Evolutionary conservation across 2,797 vertebrate species (phyloP).

Genomic region (Sciurus carolinensis): DNA sequence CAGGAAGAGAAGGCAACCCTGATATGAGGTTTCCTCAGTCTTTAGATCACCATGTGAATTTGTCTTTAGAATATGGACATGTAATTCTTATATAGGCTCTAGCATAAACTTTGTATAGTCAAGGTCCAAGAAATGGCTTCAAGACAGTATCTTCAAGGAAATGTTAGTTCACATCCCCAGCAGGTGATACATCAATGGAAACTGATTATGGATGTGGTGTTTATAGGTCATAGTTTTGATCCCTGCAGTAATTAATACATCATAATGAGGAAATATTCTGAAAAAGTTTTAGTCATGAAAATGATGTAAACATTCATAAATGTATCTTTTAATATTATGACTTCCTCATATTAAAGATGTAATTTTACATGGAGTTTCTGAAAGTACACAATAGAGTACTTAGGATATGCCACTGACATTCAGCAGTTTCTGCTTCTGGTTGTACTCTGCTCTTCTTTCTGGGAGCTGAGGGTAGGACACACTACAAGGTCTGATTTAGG

Average conservation of each 20-base stretch:
- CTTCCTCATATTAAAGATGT: slow-evolving; percentile 13
- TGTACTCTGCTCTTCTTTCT: background rate
- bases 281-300: slow-evolving; percentile 41
- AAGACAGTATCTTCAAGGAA: background rate
- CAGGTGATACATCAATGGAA: background rate
- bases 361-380: slow-evolving; percentile 38
- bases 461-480: background rate
- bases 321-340: slow-evolving; percentile 20
- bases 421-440: background rate
- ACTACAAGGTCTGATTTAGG: background rate
- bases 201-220: background rate
- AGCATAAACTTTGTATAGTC: background rate
- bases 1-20: background rate
- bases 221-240: slow-evolving; percentile 33
- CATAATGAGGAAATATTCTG: background rate
- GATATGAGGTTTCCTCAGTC: background rate
- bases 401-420: background rate
- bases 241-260: slow-evolving; percentile 19
- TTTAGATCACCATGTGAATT: background rate
- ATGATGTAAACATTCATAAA: slow-evolving; percentile 23
- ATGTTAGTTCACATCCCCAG: background rate
- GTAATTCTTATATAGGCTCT: background rate
- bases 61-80: slow-evolving; percentile 41
- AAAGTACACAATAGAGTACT: background rate
- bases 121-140: slow-evolving; percentile 19